These are phyloP conservation scores for Ennomos quercinarius DNA, from an alignment of 2,888 invertebrate species.

Conservation along the genomic window DNA sequence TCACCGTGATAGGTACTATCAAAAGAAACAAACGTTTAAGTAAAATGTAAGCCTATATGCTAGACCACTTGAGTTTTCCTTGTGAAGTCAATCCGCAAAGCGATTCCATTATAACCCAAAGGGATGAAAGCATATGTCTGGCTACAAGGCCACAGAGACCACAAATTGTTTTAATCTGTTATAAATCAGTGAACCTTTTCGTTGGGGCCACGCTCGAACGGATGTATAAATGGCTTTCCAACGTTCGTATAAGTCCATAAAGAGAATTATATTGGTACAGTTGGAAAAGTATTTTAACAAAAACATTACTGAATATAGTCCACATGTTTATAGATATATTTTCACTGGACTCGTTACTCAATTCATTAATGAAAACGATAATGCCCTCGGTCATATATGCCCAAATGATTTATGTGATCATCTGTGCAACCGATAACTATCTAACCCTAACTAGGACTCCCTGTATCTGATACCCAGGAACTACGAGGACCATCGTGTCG, in stretches of 20 bases:
- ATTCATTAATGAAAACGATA: too few species aligned
- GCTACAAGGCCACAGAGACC: conserved; percentile 40
- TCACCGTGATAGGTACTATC: background rate
- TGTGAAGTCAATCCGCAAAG: conserved; percentile 34
- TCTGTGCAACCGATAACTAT: too few species aligned
- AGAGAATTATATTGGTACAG: conserved; percentile 1
- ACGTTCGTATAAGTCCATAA: conserved; percentile 16
- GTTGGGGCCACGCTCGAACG: conserved; percentile 33
- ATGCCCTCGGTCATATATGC: too few species aligned
- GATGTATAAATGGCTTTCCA: conserved; percentile 33
- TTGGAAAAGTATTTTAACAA: too few species aligned
- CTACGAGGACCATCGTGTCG: too few species aligned
- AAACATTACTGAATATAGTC: too few species aligned
- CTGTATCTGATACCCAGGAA: too few species aligned
- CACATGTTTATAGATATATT: too few species aligned
- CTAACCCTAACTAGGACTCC: too few species aligned
- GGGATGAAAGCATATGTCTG: conserved; percentile 45
- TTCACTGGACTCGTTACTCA: too few species aligned
- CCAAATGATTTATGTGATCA: too few species aligned
- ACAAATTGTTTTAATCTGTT: conserved; percentile 47
- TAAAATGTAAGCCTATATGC: conserved; percentile 4
- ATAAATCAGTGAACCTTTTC: conserved; percentile 42
- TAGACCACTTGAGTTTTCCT: conserved; percentile 19
- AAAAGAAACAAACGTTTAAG: too few species aligned
- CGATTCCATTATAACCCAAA: conserved; percentile 37